Evolutionary conservation across 2,888 invertebrate genomes (phyloP), one percentile per base, ranked within the genome.

Genomic region (Heliconius aoede): DNA sequence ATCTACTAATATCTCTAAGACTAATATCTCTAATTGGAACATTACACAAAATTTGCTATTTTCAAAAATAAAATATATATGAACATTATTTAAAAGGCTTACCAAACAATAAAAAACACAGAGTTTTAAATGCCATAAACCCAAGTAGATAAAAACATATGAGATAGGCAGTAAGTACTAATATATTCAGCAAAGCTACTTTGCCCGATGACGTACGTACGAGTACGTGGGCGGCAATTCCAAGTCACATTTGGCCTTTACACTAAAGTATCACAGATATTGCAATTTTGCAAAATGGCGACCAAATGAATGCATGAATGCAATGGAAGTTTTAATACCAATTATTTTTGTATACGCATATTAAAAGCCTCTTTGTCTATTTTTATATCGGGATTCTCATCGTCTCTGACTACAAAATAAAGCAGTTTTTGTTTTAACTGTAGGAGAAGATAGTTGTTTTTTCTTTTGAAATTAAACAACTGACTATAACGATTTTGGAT

Each of bases 201-300:
- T 18, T 40, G 88, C 86, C 88, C 84, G 87, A 85, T 86, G 84
- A 83, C 36, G 65, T 65, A 65, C 5, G 46, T 18, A 46, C 36
- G 13, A 64, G 11, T 64, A 32, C 65, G 65, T 65, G 65, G 65
- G 65, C 8, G 65, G 24, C 24, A 65, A 65, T 40, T 65, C 36
- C 65, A 13, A 65, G 36, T 40, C 65, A 65, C 24, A 65, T 65
- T 65, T 65, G 65, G 40, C 65, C 65, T 65, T 65, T 65, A 40
- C 65, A 15, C 65, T 24, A 40, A 36, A 36, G 24, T 36, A 64
- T 65, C 24, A 64, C 11, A 32, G n/a, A 36, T 32, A 32, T n/a
- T 24, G n/a, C 15, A 21, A 24, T 65, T 65, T 65, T 15, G 11
- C 24, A 13, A 65, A 65, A 65, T 65, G 8, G 24, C 5, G 13